Conservation (phyloP, 2,113 vertebrate species). For the Channa argus region DNA sequence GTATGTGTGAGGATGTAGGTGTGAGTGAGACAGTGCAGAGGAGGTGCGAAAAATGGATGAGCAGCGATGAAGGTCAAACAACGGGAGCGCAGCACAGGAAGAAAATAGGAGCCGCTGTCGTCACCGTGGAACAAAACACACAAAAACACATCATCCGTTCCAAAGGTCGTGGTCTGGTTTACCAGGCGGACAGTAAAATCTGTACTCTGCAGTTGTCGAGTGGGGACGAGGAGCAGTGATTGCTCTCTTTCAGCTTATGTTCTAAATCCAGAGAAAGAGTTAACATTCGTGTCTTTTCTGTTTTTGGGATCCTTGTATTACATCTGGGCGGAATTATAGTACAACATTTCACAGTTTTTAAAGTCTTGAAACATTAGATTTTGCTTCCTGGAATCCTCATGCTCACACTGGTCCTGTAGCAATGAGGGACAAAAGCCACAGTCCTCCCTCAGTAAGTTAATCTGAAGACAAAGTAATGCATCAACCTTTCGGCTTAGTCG, state of each 20-base stretch:
- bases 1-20: conserved; percentile 55
- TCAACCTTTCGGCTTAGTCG: too few relatives aligned
- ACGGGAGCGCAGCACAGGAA: background rate
- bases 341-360: too few relatives aligned
- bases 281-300: background rate
- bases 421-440: too few relatives aligned
- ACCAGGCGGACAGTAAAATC: conserved; percentile 55
- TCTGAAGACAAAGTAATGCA: too few relatives aligned
- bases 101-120: conserved; percentile 31
- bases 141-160: conserved; percentile 42
- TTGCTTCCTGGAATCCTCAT: too few relatives aligned
- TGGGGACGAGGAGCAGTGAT: conserved; percentile 7
- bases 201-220: conserved; percentile 31
- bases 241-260: background rate
- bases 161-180: conserved; percentile 66
- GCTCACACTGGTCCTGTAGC: too few relatives aligned
- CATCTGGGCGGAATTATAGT: background rate
- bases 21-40: conserved; percentile 55
- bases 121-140: conserved; percentile 45
- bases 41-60: conserved; percentile 61
- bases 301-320: background rate
- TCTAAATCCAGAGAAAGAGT: background rate
- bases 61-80: conserved; percentile 49
- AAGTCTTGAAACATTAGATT: too few relatives aligned
- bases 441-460: too few relatives aligned